phyloP scores from a whole-genome alignment of 2,888 invertebrate genomes.

The Baronia brevicornis region DNA sequence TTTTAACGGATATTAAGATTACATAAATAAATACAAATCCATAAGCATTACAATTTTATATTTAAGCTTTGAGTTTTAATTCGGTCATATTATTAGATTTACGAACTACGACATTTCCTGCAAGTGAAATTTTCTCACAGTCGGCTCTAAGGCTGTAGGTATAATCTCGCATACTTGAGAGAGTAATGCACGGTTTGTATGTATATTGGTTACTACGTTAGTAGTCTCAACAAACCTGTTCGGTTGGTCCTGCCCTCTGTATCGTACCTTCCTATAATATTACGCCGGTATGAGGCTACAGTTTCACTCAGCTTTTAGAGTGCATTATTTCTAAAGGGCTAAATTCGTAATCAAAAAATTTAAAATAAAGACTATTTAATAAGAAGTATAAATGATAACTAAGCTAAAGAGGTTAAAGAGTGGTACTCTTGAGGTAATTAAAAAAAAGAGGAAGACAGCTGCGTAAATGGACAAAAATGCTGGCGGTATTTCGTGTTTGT shows the following conservation, averaged over 20 bases:
- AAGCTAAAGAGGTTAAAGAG: no score
- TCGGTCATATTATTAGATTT: no score
- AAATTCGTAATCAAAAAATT: no score
- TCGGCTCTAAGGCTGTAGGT: constrained; percentile 40
- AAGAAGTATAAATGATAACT: no score
- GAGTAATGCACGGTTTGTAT: constrained; percentile 60
- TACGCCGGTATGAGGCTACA: constrained; percentile 47
- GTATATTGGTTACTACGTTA: constrained; percentile 71
- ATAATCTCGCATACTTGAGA: constrained; percentile 56
- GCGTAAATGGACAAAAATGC: no score
- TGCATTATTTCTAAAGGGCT: constrained; percentile 3
- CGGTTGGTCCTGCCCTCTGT: constrained; percentile 62
- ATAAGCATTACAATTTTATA: no score
- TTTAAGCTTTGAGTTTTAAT: no score
- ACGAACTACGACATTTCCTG: constrained; percentile 24
- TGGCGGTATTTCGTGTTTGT: no score
- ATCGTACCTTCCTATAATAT: constrained; percentile 42
- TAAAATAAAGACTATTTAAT: neutral
- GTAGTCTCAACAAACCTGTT: constrained; percentile 66
- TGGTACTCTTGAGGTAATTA: no score
- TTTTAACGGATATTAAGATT: no score
- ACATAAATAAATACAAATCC: no score
- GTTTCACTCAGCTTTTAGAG: constrained; percentile 61
- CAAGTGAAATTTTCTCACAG: constrained; percentile 69
- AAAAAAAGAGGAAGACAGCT: no score